phyloP scores from a whole-genome alignment of 2,797 vertebrate species.

The Bryconaethiops microstoma region DNA sequence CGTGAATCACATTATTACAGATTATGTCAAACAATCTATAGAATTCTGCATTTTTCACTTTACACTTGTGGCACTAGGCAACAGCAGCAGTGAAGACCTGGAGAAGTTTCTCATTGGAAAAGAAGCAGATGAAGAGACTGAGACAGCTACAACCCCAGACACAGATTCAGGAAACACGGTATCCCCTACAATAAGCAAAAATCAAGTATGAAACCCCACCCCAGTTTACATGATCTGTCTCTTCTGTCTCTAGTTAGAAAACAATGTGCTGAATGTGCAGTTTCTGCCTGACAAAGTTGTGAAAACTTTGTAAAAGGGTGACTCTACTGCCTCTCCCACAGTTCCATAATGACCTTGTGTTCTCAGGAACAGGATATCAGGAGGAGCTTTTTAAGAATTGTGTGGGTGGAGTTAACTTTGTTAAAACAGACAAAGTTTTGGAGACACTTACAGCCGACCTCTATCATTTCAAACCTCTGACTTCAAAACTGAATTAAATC shows the following conservation, averaged over 20 bases:
- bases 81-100: constrained; percentile 55
- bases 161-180: constrained; percentile 7
- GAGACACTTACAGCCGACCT: constrained; percentile 20
- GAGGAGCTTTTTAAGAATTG: constrained; percentile 19
- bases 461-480: not conserved
- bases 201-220: constrained; percentile 32
- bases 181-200: not conserved
- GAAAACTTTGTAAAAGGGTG: not conserved
- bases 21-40: not conserved
- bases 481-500: constrained; percentile 12
- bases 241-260: not conserved
- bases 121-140: not conserved
- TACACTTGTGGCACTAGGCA: constrained; percentile 49
- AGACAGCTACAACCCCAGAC: not conserved
- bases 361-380: constrained; percentile 12
- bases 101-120: constrained; percentile 38
- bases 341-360: constrained; percentile 11
- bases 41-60: not conserved
- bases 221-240: not conserved
- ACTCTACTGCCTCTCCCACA: not conserved
- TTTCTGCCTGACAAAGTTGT: not conserved
- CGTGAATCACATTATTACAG: not conserved
- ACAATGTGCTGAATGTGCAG: not conserved
- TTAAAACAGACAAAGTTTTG: constrained; percentile 14
- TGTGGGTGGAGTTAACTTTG: constrained; percentile 40